Evolutionary conservation across 2,888 invertebrate species (phyloP).

Genomic region (Mesorhabditis spiculigera): DNA sequence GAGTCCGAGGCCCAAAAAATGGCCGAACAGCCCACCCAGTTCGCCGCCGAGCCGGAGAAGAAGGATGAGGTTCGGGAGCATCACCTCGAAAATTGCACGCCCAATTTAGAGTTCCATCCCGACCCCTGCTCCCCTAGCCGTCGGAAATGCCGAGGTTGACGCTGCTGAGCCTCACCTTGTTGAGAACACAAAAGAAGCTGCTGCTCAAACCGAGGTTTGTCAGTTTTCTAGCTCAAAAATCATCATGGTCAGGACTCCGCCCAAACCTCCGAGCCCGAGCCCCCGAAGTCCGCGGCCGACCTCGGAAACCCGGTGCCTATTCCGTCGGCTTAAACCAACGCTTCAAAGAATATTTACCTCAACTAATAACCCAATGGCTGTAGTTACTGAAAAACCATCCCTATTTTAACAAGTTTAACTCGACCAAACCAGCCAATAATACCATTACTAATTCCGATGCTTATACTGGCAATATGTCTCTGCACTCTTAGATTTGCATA

Average conservation of each 20-base stretch:
- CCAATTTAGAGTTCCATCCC: neutral
- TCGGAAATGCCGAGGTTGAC: constrained; percentile 6
- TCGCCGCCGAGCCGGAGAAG: neutral
- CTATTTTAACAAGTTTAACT: too few species aligned
- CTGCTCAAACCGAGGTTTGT: neutral
- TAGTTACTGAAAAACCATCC: too few species aligned
- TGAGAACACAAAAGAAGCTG: neutral
- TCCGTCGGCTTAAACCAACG: neutral
- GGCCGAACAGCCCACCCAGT: neutral
- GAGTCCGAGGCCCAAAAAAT: neutral
- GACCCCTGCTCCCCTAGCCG: neutral
- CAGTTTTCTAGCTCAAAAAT: neutral
- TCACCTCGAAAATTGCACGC: neutral
- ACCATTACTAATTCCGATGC: too few species aligned
- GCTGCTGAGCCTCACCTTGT: neutral
- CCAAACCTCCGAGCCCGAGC: neutral
- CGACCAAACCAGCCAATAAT: too few species aligned
- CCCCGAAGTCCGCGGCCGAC: constrained; percentile 1
- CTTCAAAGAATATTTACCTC: neutral
- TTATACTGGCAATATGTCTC: too few species aligned
- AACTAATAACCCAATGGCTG: too few species aligned
- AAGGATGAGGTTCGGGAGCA: neutral
- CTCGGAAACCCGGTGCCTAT: constrained; percentile 3
- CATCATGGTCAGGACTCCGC: neutral
- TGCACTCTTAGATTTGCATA: too few species aligned